Evolutionary conservation across 35 echinoderm and acorn worm genomes (phyloP), one percentile per base, ranked within the genome.

Genomic region (Ophioderma brevispina): DNA sequence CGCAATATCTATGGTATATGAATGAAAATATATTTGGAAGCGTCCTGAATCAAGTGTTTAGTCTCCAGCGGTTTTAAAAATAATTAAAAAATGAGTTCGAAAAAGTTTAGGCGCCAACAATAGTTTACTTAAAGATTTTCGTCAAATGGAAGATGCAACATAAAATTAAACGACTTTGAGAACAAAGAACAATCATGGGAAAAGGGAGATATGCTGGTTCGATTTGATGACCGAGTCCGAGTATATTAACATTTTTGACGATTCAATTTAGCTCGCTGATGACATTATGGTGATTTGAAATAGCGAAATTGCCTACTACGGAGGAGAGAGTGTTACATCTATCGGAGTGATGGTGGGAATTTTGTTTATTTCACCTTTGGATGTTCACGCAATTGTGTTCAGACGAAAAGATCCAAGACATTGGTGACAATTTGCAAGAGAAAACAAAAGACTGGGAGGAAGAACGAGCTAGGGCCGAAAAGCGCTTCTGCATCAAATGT

Each of bases 401-500:
- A 38, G 33, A 21, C 92, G 90, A 40, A 75, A 32, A 79, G 28
- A 94, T 94, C 33, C 88, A 94, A 39, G 37, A 85, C 13, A 78
- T 89, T n/a, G 64, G 59, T 0, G 63, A 38, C 5, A 56, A 2
- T 28, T 40, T 94, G 37, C 50, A 85, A 37, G 28, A 31, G 15
- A 83, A 94, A 79, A 90, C 92, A 0, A 36, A 76, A 19, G 42
- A 90, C 35, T 55, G 89, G 6, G 39, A 79, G 33, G 81, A 90
- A 30, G 87, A 94, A 55, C 89, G 85, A 52, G 35, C 25, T 21
- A 13, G 76, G 21, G 75, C 92, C 19, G 87, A n/a, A n/a, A 94
- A 70, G 83, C 87, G 36, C 76, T 94, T 2, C 77, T 94, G 50
- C 89, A 90, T 32, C 92, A 90, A 40, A 94, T 94, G 92, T 50